These are phyloP conservation scores for Cassiopea andromeda DNA, from an alignment of 30 jellyfish, hydroid and myxozoan genomes.

Conservation along the genomic window DNA sequence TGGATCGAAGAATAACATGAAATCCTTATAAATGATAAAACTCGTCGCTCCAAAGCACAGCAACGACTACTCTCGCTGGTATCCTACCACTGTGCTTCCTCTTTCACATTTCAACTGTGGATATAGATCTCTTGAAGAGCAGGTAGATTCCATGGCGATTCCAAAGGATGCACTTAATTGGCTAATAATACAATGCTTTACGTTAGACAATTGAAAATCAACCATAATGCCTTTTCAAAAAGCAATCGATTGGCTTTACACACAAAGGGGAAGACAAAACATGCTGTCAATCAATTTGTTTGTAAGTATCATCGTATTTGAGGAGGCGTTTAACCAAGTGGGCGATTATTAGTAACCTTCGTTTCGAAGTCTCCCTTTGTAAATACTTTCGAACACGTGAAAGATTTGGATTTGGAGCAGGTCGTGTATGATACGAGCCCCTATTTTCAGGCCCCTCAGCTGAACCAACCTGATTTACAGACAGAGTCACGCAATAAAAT, in stretches of 20 bases:
- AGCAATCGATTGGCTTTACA: conserved; percentile 17
- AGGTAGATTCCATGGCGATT: conserved; percentile 27
- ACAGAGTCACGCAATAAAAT: no score
- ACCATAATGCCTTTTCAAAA: conserved; percentile 12
- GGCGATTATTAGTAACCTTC: no score
- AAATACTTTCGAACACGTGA: no score
- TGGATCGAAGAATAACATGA: background rate
- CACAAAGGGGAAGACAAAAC: conserved; percentile 18
- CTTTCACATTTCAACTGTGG: background rate
- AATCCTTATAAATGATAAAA: background rate
- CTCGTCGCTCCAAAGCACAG: background rate
- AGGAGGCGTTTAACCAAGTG: no score
- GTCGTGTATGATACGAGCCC: no score
- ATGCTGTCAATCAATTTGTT: background rate
- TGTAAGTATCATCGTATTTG: background rate
- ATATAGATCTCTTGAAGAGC: background rate
- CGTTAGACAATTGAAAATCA: conserved; percentile 4
- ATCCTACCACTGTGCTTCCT: background rate
- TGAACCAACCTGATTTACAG: no score
- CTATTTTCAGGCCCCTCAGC: no score
- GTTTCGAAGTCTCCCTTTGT: no score
- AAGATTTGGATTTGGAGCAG: no score
- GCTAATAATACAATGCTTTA: conserved; percentile 29
- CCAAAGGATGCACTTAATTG: conserved; percentile 21
- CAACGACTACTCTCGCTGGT: background rate